Base-by-base conservation (phyloP, 2,888 invertebrate genomes). In the Allacma fusca region DNA sequence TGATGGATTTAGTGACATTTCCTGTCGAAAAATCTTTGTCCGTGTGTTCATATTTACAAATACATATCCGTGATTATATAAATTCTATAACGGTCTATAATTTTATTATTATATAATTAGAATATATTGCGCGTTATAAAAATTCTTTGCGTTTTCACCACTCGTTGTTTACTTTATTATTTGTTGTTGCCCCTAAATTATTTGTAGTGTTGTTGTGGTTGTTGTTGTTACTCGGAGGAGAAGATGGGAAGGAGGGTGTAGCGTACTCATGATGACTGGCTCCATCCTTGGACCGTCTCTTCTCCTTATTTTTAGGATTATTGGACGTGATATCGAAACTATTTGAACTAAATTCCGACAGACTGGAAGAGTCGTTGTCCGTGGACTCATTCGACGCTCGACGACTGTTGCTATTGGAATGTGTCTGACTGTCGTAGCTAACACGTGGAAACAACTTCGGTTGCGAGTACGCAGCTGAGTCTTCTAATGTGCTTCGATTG, bases 371-470 rank as follows among this genome's bases (percentile, higher is more conserved):
- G 29, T 68, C 43, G 59, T 76, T 70, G 24, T 67, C 44, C 24
- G 69, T 26, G 16, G 76, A 76, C 59, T 76, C 76, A 50, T 76
- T 29, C 9, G 76, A 76, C 29, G 57, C 76, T 69, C 76, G 28
- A 19, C 76, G 69, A 69, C 76, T 76, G 59, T 68, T 76, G 29
- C 68, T 29, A 21, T 76, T 76, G 16, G 65, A 65, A 23, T 28
- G 12, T 5, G 29, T 24, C 26, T 75, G 67, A 62, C 76, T 65
- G 23, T 76, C 69, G 40, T 68, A 68, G 50, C 76, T 76, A 21
- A 68, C 76, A n/a, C 76, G 57, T n/a, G 76, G 75, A 28, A 75
- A 40, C 13, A 40, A 40, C 40, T 13, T 5, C 40, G 40, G 40
- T 5, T 5, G 40, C 13, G 40, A 13, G 40, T 9, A 40, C 13